Base-by-base conservation (phyloP, 2,888 invertebrate species). In the Polyploca ridens region DNA sequence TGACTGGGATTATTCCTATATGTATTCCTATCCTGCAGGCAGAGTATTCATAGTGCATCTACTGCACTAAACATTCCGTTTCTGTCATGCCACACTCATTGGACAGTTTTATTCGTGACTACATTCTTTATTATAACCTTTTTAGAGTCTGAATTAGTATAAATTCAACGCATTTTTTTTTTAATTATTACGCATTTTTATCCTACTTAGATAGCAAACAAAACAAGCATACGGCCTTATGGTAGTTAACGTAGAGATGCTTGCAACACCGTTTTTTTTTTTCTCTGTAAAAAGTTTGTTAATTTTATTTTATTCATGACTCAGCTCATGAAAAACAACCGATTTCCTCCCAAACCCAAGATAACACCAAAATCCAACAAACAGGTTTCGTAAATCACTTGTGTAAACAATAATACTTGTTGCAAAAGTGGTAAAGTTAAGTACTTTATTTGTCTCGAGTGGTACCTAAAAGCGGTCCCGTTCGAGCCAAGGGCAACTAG, bases 401-500 rank as follows among this genome's bases (percentile, higher is more conserved):
- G 19, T 54, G 54, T 19, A 19, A 54, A 54, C 54, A 54, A 54
- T 54, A 54, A 54, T 54, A 54, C 54, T 64, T 58, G 64, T 66
- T 49, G 66, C 63, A 49, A 66, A 62, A 49, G 65, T 65, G 16
- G 58, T 62, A 63, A 59, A 62, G 38, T 13, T 63, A 59, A 33
- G 14, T 63, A 54, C 54, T 19, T 54, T 54, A 54, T 54, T 54
- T n/a, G 59, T 54, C 49, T 41, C 41, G 5, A 41, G 60, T 58
- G 62, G 68, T 72, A 69, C 75, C 79, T 83, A 82, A 85, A 85
- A 84, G 84, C 78, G 49, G 84, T 80, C 78, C 73, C 67, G 81
- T 73, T 69, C 65, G 62, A 75, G 72, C 79, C 86, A 87, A 87
- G 86, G 86, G 83, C 83, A 83, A 81, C 86, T 72, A 63, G 85